Evolutionary conservation across 2,888 invertebrate species (phyloP), one percentile per base, ranked within the genome.

Genomic region (Nephrocerus scutellatus): DNA sequence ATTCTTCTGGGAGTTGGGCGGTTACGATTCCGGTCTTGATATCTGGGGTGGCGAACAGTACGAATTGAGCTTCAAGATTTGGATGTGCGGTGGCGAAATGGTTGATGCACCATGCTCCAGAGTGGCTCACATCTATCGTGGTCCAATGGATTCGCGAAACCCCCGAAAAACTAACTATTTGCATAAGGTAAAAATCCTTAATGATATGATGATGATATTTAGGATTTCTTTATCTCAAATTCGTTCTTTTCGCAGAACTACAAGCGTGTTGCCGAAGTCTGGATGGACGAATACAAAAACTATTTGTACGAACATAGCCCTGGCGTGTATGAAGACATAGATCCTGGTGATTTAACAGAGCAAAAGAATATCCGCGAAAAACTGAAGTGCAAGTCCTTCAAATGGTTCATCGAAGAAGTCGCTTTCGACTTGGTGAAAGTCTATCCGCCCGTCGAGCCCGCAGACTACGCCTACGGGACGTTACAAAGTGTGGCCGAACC

Each of bases 21-120:
- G 96, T 0, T 92, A 93, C 59, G 92, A 93, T 59, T 82, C 83
- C 46, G 92, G 90, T 0, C 71, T 93, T 2, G 91, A 93, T 59
- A 95, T 97, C 51, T 97, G 96, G 96, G 96, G 96, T 21, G 96
- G 96, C 1, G 96, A 97, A 63, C 96, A 96, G 65, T 97, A 96
- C 58, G 96, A 97, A 60, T 73, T 97, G 10, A 95, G 93, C 45
- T 96, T 96, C 60, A 96, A 96, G 77, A 82, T 95, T 45, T 95
- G 95, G 95, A 93, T 93, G 71, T 95, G 95, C 64, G 92, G 91
- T 12, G 95, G 95, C 0, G 76, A 80, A 49, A 86, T 95, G 88
- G 73, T 85, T 41, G 93, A 95, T 71, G 88, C 88, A 2, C 91
- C 95, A 1, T 95, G 95, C 60, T 90, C 92, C 0, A 77, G 93